Evolutionary conservation across 2,113 vertebrate genomes (phyloP).

Genomic region (Pygoscelis antarcticus): DNA sequence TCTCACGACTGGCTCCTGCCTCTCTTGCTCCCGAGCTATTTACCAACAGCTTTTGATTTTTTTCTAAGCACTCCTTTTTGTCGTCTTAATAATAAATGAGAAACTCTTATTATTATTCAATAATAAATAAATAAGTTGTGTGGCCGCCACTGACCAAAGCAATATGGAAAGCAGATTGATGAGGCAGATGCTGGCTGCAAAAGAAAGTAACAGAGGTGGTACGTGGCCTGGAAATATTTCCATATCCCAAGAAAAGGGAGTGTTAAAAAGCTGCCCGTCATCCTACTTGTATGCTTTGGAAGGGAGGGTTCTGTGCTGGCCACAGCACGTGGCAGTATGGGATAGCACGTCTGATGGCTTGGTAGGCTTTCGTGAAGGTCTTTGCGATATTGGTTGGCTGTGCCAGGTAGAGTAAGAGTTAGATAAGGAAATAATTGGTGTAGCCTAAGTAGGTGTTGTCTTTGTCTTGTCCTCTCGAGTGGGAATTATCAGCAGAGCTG

Average conservation of each 20-base stretch:
- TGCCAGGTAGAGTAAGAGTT: neutral
- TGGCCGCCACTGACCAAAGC: neutral
- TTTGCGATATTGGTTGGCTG: neutral
- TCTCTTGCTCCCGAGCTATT: neutral
- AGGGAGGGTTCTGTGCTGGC: neutral
- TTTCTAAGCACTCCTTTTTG: neutral
- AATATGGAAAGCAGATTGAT: neutral
- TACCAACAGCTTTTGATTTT: neutral
- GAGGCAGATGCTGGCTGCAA: neutral
- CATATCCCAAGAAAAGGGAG: too few species aligned
- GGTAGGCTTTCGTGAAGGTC: neutral
- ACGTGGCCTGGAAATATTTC: neutral
- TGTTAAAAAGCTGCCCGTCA: neutral
- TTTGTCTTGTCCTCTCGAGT: neutral
- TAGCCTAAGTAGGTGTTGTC: neutral
- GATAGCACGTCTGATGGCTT: too few species aligned
- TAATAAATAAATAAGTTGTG: neutral
- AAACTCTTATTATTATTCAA: neutral
- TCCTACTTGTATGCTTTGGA: neutral
- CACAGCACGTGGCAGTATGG: rapidly evolving
- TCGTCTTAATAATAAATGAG: neutral
- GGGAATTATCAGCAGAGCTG: neutral
- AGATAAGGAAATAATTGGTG: too few species aligned
- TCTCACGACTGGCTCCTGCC: neutral
- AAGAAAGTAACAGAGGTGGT: neutral